These are phyloP conservation scores for rabbit (Oryctolagus cuniculus) DNA, from an alignment of 2,113 vertebrate genomes.

Conservation along the genomic window mOryCun1.1 NC_091434.1:149746501-149747000, in stretches of 20 bases:
- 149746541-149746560: background rate
- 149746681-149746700: constrained; percentile 82
- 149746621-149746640: background rate
- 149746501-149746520: background rate
- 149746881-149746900: constrained; percentile 70
- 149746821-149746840: constrained; percentile 65
- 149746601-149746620: background rate
- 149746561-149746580: background rate
- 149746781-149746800: constrained; percentile 61
- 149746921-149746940: constrained; percentile 87
- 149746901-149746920: constrained; percentile 85
- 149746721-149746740: constrained; percentile 69
- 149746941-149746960: constrained; percentile 92
- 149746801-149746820: constrained; percentile 72
- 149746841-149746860: constrained; percentile 67
- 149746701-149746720: constrained; percentile 52
- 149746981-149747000: constrained; percentile 95
- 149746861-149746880: constrained; percentile 70
- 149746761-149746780: constrained; percentile 22
- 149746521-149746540: background rate
- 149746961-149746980: constrained; percentile 91
- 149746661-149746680: constrained; percentile 42
- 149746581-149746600: background rate
- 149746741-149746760: constrained; percentile 59
- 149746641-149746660: background rate